phyloP scores from a whole-genome alignment of 2,888 invertebrate species.

The Holacanthella duospinosa region DNA sequence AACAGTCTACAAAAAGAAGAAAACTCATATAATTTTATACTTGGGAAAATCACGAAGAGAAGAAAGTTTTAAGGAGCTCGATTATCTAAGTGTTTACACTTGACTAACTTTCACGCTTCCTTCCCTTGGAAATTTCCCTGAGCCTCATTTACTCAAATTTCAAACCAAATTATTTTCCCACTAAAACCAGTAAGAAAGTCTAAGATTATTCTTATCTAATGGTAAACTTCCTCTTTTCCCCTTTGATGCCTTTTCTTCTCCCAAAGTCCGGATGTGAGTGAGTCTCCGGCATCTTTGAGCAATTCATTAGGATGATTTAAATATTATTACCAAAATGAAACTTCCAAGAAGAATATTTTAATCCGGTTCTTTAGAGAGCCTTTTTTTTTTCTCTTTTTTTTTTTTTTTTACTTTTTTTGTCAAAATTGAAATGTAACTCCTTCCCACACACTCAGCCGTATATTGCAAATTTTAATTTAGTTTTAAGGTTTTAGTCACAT shows the following conservation, averaged over 20 bases:
- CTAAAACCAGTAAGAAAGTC: not conserved
- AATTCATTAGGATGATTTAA: too few species aligned
- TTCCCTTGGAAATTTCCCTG: not conserved
- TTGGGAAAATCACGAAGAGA: conserved; percentile 4
- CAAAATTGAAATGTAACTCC: too few species aligned
- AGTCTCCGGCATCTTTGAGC: too few species aligned
- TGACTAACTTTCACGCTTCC: conserved; percentile 24
- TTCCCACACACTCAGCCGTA: too few species aligned
- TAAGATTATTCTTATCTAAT: conserved; percentile 4
- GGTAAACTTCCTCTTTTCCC: not conserved
- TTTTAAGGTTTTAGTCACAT: too few species aligned
- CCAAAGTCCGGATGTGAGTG: not conserved
- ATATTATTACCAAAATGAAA: too few species aligned
- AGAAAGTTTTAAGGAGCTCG: conserved; percentile 20
- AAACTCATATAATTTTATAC: conserved; percentile 11
- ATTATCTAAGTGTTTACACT: conserved; percentile 36
- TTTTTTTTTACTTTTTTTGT: too few species aligned
- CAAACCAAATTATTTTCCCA: not conserved
- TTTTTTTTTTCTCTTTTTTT: too few species aligned
- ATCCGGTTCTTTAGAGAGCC: too few species aligned
- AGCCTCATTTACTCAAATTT: not conserved
- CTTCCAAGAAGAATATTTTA: too few species aligned
- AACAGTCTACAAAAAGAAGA: not conserved
- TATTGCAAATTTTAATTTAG: too few species aligned
- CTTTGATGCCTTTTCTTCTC: not conserved